These are phyloP conservation scores for Ciconia nigra DNA, from an alignment of 2,797 vertebrate species.

Conservation along the genomic window DNA sequence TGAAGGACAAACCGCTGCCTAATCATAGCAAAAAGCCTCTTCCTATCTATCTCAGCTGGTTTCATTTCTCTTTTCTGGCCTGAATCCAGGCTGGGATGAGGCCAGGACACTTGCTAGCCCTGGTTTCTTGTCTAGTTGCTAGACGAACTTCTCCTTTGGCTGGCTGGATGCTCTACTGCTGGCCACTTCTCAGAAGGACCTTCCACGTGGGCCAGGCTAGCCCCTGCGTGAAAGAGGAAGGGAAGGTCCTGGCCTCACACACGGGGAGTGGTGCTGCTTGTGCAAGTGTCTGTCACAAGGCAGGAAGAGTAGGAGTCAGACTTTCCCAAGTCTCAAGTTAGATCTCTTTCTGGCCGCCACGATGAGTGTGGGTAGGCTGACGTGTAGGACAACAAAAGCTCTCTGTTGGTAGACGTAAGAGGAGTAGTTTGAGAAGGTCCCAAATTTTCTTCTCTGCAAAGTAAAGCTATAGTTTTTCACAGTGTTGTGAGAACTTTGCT, in stretches of 20 bases:
- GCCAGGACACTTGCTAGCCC: background rate
- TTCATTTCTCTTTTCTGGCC: slow-evolving; percentile 19
- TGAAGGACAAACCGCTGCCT: background rate
- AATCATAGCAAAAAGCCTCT: background rate
- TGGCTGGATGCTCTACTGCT: background rate
- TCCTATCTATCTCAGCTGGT: background rate
- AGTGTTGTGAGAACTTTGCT: background rate
- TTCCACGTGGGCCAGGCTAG: background rate
- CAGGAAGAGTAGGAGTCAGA: slow-evolving; percentile 30
- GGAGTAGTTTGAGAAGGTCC: background rate
- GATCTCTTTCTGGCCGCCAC: background rate
- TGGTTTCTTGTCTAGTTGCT: background rate
- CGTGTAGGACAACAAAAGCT: background rate
- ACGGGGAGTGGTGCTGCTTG: background rate
- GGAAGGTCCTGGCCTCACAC: background rate
- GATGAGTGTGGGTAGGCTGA: background rate
- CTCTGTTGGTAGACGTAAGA: background rate
- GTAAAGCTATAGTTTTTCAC: background rate
- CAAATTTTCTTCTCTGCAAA: background rate
- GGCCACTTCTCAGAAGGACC: background rate
- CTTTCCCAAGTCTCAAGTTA: background rate
- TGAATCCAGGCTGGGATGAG: background rate
- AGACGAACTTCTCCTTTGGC: slow-evolving; percentile 21
- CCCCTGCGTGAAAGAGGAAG: background rate
- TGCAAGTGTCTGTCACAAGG: slow-evolving; percentile 28